A percentile compares a stretch with the other conserved stretches of the same genome.
phyloP scores from a whole-genome alignment of 2,888 invertebrate species.

The Pandemis heparana region DNA sequence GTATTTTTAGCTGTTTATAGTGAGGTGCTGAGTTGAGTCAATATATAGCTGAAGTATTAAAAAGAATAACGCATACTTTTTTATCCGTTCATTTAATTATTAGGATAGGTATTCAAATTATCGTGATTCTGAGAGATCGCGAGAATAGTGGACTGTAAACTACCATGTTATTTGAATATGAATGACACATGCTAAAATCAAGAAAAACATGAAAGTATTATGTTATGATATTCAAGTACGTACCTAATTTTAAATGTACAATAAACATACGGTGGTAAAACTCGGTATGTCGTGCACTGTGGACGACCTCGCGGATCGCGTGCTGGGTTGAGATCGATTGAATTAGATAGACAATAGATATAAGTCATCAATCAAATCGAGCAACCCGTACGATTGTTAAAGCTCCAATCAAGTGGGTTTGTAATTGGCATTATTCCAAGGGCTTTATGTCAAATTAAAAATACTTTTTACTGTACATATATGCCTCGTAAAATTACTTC shows the following conservation, averaged over 20 bases:
- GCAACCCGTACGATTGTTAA: constrained; percentile 58
- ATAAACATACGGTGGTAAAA: constrained; percentile 36
- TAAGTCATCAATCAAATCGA: constrained; percentile 73
- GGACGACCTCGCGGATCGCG: constrained; percentile 67
- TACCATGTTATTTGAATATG: too few relatives aligned
- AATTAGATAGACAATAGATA: constrained; percentile 74
- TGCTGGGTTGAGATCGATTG: constrained; percentile 66
- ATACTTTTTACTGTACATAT: not conserved
- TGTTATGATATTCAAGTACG: not conserved
- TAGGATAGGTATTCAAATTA: too few relatives aligned
- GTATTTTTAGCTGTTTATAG: not conserved
- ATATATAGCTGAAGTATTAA: too few relatives aligned
- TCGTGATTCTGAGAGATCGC: too few relatives aligned
- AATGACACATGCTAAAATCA: too few relatives aligned
- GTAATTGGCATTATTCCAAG: constrained; percentile 26
- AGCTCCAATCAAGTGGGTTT: constrained; percentile 51
- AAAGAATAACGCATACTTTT: too few relatives aligned
- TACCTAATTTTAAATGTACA: not conserved
- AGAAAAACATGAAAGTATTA: not conserved
- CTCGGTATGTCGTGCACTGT: constrained; percentile 60
- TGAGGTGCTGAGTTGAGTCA: not conserved
- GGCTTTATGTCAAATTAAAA: constrained; percentile 14
- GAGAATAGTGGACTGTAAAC: too few relatives aligned
- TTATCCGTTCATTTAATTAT: too few relatives aligned
- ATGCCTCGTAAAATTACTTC: too few relatives aligned